Percentiles rank a stretch among this genome's conserved stretches.
These are phyloP conservation scores for Thinocorus orbignyianus DNA, from an alignment of 2,113 vertebrate genomes.

Conservation along the genomic window DNA sequence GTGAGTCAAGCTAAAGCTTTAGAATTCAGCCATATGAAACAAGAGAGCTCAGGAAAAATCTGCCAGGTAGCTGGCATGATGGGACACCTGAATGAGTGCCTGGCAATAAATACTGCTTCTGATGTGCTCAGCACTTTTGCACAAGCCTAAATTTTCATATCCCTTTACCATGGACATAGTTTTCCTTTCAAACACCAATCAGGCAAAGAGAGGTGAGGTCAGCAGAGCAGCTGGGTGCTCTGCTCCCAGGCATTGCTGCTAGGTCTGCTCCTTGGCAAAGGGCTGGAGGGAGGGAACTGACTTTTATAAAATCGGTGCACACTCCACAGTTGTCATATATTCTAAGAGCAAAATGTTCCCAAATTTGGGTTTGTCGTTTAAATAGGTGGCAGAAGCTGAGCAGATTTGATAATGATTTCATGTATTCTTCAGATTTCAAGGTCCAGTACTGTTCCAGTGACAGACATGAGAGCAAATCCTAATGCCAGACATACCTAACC, in stretches of 20 bases:
- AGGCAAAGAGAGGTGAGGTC: not conserved
- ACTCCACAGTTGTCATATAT: not conserved
- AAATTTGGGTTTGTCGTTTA: not conserved
- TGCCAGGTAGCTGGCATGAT: not conserved
- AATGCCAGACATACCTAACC: not conserved
- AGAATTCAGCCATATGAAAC: slow-evolving; percentile 10
- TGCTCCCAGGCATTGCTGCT: not conserved
- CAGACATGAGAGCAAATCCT: not conserved
- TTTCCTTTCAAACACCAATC: not conserved
- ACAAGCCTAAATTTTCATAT: not conserved
- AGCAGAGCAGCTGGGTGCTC: not conserved
- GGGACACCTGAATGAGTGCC: not conserved
- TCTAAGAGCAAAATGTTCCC: not conserved
- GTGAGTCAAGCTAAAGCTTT: not conserved
- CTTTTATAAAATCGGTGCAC: not conserved
- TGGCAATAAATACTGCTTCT: not conserved
- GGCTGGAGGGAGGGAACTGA: not conserved
- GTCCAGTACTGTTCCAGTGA: not conserved
- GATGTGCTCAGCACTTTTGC: not conserved
- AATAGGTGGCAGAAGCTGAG: not conserved
- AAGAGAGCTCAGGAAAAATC: not conserved
- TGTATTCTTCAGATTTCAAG: not conserved
- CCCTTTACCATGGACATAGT: not conserved
- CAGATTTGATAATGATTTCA: not conserved
- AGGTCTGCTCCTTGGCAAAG: not conserved